Conservation (phyloP, 2,113 vertebrate species). For the Butorides virescens region DNA sequence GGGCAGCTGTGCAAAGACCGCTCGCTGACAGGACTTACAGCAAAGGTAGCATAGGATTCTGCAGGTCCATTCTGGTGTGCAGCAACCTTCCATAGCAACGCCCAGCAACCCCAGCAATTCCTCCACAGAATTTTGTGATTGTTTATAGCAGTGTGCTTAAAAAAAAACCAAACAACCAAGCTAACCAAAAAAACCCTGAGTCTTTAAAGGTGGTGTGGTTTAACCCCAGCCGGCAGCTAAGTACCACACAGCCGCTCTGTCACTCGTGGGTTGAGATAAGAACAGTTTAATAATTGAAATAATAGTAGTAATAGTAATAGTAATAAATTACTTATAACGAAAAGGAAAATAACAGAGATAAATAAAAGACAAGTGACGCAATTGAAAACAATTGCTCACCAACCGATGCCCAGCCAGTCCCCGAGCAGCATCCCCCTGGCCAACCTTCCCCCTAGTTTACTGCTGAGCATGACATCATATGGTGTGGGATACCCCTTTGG, state of each 20-base stretch:
- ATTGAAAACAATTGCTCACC: not conserved
- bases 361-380: not conserved
- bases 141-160: not conserved
- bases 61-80: not conserved
- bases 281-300: not conserved
- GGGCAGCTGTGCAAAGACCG: not conserved
- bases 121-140: not conserved
- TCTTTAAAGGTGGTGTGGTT: not conserved
- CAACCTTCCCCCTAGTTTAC: not conserved
- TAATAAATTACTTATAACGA: not conserved
- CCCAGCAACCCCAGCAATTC: not conserved
- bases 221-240: not conserved
- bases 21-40: not conserved
- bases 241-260: not conserved
- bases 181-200: not conserved
- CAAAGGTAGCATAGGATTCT: not conserved
- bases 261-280: not conserved
- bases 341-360: not conserved
- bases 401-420: not conserved
- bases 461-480: not conserved
- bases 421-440: not conserved
- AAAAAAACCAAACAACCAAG: not conserved
- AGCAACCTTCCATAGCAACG: not conserved
- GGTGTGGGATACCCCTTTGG: too few species aligned
- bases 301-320: not conserved